Evolutionary conservation across 2,888 invertebrate species (phyloP), one percentile per base, ranked within the genome.

Genomic region (Capitulum mitella): DNA sequence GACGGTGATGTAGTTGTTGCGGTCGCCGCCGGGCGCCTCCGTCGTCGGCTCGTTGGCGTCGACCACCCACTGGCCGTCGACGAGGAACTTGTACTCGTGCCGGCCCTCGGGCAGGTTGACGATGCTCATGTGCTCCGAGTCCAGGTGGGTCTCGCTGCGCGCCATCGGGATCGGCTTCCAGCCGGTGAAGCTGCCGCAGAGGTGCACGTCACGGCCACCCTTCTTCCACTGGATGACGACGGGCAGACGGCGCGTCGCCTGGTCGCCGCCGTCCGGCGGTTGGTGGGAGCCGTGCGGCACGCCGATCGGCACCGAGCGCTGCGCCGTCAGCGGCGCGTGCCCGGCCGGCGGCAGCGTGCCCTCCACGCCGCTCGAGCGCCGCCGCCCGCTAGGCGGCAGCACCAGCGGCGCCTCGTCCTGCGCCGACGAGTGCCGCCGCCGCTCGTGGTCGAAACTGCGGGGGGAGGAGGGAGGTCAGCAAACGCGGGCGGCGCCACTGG

Each of bases 21-120:
- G 8, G 19, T 34, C 64, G 64, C 64, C 64, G 64, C 19, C 32
- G 19, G 58, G 58, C 29, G 64, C 19, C 64, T 43, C 77, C 22
- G 37, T 26, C 19, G 79, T 77, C 37, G 78, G 78, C 70, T 81
- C 81, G 22, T 34, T 64, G 16, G 64, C 29, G 78, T 79, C 80
- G n/a, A 78, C 76, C 43, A 80, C 79, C 82, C 82, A 82, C 54
- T 81, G 80, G 0, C 82, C 82, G 78, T 82, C 82, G 12, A 82
- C 81, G 14, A 79, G 40, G 78, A 82, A 82, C 74, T 81, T 81
- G 79, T 82, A 82, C 78, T 82, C 79, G 61, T 81, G 81, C 3
- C 80, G 32, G 16, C 82, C 82, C 64, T 80, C 80, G 0, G 97
- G 95, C 80, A 98, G 88, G 86, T 97, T 97, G 82, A 97, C 92